Evolutionary conservation across 2,113 vertebrate species (phyloP).

Genomic region (Paratilapia polleni): DNA sequence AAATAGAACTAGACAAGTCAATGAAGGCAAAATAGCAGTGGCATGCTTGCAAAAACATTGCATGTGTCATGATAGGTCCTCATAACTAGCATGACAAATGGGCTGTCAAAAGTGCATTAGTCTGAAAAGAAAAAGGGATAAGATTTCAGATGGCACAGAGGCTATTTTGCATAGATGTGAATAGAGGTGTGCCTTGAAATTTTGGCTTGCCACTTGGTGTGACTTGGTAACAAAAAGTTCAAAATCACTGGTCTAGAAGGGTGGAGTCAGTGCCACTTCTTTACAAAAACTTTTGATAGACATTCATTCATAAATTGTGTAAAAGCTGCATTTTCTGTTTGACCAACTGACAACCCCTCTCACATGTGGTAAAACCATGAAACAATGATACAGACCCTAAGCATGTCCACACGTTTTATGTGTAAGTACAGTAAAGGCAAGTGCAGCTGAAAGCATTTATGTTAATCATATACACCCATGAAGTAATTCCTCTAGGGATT

Average conservation of each 20-base stretch:
- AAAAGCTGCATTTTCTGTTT: background rate
- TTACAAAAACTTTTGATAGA: background rate
- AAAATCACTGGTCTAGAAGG: background rate
- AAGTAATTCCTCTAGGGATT: slow-evolving; percentile 34
- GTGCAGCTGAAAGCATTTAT: slow-evolving; percentile 58
- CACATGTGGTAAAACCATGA: slow-evolving; percentile 26
- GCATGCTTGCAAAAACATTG: background rate
- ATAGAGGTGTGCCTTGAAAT: background rate
- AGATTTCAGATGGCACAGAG: background rate
- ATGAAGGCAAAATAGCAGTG: background rate
- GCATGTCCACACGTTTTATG: slow-evolving; percentile 6
- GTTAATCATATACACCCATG: slow-evolving; percentile 26
- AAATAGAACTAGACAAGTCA: slow-evolving; percentile 1
- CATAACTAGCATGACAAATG: background rate
- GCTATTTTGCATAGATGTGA: slow-evolving; percentile 5
- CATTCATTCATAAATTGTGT: background rate
- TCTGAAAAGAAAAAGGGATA: background rate
- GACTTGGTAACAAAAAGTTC: background rate
- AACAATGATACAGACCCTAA: slow-evolving; percentile 2
- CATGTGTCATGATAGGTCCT: background rate
- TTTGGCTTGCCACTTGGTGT: background rate
- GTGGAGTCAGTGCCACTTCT: background rate
- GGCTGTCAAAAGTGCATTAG: slow-evolving; percentile 1
- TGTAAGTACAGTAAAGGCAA: slow-evolving; percentile 11
- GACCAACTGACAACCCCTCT: background rate